Evolutionary conservation across 1,140 invertebrate species (phyloP).

Genomic region (Druon quercuslanigerum): DNA sequence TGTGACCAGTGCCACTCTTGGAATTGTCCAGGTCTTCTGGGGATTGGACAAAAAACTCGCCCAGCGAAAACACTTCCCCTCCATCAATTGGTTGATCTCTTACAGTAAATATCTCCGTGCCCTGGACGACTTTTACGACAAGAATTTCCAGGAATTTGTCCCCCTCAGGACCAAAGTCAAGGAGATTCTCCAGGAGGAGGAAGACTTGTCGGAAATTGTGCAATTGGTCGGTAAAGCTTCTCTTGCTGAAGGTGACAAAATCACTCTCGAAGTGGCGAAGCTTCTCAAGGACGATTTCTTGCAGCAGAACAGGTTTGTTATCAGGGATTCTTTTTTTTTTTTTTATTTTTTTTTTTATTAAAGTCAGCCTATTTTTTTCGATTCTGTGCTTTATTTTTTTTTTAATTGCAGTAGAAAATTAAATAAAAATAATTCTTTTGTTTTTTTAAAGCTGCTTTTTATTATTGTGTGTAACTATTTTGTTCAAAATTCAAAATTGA

Average conservation of each 20-base stretch:
- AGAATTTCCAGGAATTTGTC: slow-evolving; percentile 99
- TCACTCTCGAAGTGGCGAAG: slow-evolving; percentile 99
- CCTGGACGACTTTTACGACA: slow-evolving; percentile 99
- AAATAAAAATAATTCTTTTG: no score
- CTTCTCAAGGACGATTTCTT: slow-evolving; percentile 99
- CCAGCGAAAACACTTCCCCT: slow-evolving; percentile 99
- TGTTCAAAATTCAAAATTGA: no score
- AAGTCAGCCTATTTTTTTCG: no score
- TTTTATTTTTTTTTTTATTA: no score
- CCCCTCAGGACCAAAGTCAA: slow-evolving; percentile 94
- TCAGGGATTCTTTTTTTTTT: no score
- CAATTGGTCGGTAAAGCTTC: slow-evolving; percentile 99
- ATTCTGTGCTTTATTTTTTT: no score
- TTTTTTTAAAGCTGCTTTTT: no score
- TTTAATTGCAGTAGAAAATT: no score
- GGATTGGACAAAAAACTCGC: slow-evolving; percentile 99
- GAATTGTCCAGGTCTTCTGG: slow-evolving; percentile 99
- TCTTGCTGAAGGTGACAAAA: slow-evolving; percentile 98
- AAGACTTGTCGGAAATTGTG: slow-evolving; percentile 99
- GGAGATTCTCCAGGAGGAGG: slow-evolving; percentile 99
- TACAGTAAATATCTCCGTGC: slow-evolving; percentile 99
- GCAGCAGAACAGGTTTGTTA: slow-evolving; percentile 92
- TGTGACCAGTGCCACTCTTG: slow-evolving; percentile 98
- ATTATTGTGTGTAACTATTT: no score
- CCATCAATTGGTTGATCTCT: slow-evolving; percentile 99